Base-by-base conservation (phyloP, 2,888 invertebrate species). In the Loripinus fragilis region DNA sequence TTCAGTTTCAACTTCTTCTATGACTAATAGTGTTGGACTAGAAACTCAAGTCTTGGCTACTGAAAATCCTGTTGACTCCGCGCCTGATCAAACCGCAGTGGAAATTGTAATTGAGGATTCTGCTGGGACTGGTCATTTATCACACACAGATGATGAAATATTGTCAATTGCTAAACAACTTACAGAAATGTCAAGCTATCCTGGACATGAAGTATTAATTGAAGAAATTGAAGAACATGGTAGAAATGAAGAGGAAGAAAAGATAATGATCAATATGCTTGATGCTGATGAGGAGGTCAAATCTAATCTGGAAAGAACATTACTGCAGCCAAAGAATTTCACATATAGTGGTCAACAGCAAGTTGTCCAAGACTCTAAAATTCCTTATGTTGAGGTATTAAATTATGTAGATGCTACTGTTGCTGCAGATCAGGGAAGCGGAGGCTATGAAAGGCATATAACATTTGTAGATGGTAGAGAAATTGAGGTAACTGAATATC, bases 81-180 rank as follows among this genome's bases (percentile, higher is more conserved):
- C 17, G 3, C 45, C 45, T 45, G 45, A 45, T 20, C 17, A 45
- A 45, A 45, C 45, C 20, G 45, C 45, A 33, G 67, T 67, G n/a
- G 67, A 42, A n/a, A 67, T 67, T 23, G 42, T 25, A 3, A 25
- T 45, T 12, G 23, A 42, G 23, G 42, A 41, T 25, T n/a, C 45
- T 20, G 67, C 15, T 33, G 20, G 7, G 2, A 5, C 7, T 41
- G 41, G 38, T 35, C 38, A 38, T 20, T 7, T 42, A 23, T 23
- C 45, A 15, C 73, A 69, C 52, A 76, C 76, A 5, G 76, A 81
- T 72, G 83, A 83, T 45, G 83, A 83, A 33, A 55, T 83, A 12
- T 48, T 83, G 25, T 78, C 80, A 2, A 81, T 83, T 38, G 83
- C 83, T 17, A 80, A 78, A 67, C 80, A 83, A 48, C 55, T 83